Conservation (phyloP, 2,797 vertebrate genomes). For the Siniperca scherzeri region DNA sequence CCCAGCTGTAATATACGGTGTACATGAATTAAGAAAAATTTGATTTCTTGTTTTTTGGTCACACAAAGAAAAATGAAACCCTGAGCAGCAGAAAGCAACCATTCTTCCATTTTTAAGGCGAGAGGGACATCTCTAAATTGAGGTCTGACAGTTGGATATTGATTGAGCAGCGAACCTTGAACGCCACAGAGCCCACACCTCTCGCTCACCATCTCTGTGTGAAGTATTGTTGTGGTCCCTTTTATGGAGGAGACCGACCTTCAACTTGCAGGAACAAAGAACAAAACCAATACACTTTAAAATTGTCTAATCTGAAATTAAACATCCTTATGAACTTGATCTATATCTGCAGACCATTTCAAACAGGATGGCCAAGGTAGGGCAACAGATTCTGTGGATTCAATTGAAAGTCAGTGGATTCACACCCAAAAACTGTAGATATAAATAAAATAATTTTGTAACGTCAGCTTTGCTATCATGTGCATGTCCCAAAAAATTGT, state of each 20-base stretch:
- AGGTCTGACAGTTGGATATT: constrained; percentile 66
- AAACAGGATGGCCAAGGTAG: constrained; percentile 2
- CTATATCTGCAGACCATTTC: not conserved
- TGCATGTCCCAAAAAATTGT: not conserved
- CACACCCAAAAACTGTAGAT: not conserved
- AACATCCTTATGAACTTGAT: constrained; percentile 9
- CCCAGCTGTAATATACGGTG: not conserved
- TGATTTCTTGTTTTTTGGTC: not conserved
- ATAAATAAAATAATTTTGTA: not conserved
- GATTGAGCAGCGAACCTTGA: constrained; percentile 73
- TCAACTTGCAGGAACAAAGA: constrained; percentile 50
- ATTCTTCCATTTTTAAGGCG: constrained; percentile 39
- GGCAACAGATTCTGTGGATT: not conserved
- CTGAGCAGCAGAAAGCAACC: constrained; percentile 39
- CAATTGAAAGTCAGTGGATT: not conserved
- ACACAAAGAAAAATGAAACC: constrained; percentile 23
- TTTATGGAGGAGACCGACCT: constrained; percentile 52
- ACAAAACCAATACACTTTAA: constrained; percentile 25
- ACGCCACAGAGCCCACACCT: constrained; percentile 45
- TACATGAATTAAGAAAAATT: not conserved
- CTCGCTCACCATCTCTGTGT: constrained; percentile 19
- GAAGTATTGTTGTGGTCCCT: constrained; percentile 47
- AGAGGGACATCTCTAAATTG: constrained; percentile 52
- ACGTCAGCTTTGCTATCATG: not conserved
- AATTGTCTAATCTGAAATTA: not conserved